Base-by-base conservation (phyloP, 2,113 vertebrate species). In the Pungitius pungitius region DNA sequence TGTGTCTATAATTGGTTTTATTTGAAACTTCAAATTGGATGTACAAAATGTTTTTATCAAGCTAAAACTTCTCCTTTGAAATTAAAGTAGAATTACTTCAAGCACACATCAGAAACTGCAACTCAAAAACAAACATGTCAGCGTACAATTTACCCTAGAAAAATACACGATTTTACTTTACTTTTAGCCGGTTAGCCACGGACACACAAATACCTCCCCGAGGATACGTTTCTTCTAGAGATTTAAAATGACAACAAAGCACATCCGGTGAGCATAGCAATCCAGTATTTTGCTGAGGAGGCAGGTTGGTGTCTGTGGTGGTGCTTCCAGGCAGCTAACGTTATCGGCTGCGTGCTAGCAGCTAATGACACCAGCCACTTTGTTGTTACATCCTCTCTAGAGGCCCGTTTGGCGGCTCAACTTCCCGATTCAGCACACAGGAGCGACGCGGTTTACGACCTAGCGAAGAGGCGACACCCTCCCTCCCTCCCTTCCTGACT, bases 371-470 rank as follows among this genome's bases (percentile, higher is more conserved):
- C 4, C 69, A 66, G 30, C 7, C 54, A 80, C 76, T 78, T 73
- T 85, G 78, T 85, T 81, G 59, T 83, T 75, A 77, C 58, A 61
- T 81, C 66, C 76, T 80, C 76, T 61, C 57, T 27, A 14, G 43
- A 84, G 79, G 82, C 86, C 54, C 27, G 15, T 55, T n/a, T 43
- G 47, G 49, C 51, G 35, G 72, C 63, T 58, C 77, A 82, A 88
- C 90, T 92, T 92, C 90, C 88, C 84, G 75, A 82, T 88, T 89
- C 78, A 74, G 63, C 63, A 40, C 49, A 71, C 72, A 64, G 33
- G 22, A 42, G 58, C 52, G 13, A 54, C 60, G 55, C 8, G 47
- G 58, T 79, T 86, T 39, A 78, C 73, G 54, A 74, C 63, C 33
- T 42, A 75, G 72, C 77, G 73, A 79, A 79, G 33, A 57, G 80